Evolutionary conservation across 1,140 invertebrate species (phyloP).

Genomic region (Bilobella aurantiaca): DNA sequence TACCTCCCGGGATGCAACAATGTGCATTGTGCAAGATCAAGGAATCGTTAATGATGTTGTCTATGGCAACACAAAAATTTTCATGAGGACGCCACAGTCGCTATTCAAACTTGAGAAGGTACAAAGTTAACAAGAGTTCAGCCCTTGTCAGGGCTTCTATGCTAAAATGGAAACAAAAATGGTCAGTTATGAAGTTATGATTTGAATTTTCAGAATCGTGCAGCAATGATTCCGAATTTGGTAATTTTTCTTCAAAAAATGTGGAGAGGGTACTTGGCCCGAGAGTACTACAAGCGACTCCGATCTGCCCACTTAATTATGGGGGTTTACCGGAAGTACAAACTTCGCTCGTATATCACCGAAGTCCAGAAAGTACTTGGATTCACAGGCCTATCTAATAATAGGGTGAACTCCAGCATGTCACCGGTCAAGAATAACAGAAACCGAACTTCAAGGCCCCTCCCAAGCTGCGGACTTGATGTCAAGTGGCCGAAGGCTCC

Average conservation of each 20-base stretch:
- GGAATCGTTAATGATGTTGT: slow-evolving; percentile 72
- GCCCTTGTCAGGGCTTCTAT: not conserved
- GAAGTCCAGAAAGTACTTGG: slow-evolving; percentile 43
- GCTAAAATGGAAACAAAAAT: not conserved
- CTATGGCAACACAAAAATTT: slow-evolving; percentile 89
- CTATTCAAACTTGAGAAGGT: slow-evolving; percentile 76
- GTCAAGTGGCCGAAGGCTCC: slow-evolving; percentile 32
- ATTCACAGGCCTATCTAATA: no score
- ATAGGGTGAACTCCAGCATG: not conserved
- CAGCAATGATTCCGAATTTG: slow-evolving; percentile 55
- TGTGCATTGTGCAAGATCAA: slow-evolving; percentile 68
- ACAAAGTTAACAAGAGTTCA: slow-evolving; percentile 29
- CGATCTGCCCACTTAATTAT: slow-evolving; percentile 72
- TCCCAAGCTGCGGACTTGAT: slow-evolving; percentile 28
- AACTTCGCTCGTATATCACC: slow-evolving; percentile 65
- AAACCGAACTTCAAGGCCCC: slow-evolving; percentile 10
- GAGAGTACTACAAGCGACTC: slow-evolving; percentile 70
- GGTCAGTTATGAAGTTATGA: not conserved
- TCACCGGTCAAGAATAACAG: slow-evolving; percentile 4
- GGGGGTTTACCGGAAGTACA: slow-evolving; percentile 71
- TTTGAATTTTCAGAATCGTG: slow-evolving; percentile 21
- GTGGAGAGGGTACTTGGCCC: slow-evolving; percentile 71
- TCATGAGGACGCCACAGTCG: slow-evolving; percentile 80
- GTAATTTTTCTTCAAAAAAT: slow-evolving; percentile 87
- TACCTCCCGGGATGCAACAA: slow-evolving; percentile 59